phyloP scores from a whole-genome alignment of 1,140 invertebrate species.

The Zeugodacus cucurbitae region DNA sequence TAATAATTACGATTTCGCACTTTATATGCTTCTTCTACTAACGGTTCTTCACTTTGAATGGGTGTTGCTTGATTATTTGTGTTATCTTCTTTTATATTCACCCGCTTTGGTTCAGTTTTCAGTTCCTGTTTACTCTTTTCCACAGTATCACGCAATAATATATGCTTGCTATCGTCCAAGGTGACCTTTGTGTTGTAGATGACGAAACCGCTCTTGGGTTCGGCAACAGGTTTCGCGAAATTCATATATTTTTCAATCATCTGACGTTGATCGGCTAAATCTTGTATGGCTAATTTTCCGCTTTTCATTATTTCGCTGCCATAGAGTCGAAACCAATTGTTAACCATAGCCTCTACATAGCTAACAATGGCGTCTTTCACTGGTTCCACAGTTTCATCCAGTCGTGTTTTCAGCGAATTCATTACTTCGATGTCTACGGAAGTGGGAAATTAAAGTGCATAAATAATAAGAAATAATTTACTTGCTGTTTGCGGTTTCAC shows the following conservation, averaged over 20 bases:
- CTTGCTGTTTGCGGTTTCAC: neutral
- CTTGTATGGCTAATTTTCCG: neutral
- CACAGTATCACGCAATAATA: neutral
- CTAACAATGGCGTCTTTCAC: neutral
- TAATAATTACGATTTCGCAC: neutral
- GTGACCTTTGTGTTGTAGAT: neutral
- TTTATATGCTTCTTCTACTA: neutral
- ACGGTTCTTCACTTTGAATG: too few relatives aligned
- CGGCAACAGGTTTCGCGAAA: neutral
- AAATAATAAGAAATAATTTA: neutral
- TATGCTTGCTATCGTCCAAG: neutral
- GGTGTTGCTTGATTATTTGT: too few relatives aligned
- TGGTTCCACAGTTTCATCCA: neutral
- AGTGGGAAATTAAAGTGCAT: neutral
- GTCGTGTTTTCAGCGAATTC: neutral
- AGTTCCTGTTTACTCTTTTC: neutral
- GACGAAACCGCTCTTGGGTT: neutral
- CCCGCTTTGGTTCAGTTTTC: neutral
- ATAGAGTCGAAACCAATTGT: neutral
- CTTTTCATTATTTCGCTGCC: neutral
- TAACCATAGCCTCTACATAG: neutral
- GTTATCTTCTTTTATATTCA: too few relatives aligned
- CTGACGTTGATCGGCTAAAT: neutral
- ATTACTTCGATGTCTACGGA: neutral
- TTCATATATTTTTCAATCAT: constrained; percentile 7